phyloP scores from a whole-genome alignment of 2,797 vertebrate species.

The Muscicapa comitata region DNA sequence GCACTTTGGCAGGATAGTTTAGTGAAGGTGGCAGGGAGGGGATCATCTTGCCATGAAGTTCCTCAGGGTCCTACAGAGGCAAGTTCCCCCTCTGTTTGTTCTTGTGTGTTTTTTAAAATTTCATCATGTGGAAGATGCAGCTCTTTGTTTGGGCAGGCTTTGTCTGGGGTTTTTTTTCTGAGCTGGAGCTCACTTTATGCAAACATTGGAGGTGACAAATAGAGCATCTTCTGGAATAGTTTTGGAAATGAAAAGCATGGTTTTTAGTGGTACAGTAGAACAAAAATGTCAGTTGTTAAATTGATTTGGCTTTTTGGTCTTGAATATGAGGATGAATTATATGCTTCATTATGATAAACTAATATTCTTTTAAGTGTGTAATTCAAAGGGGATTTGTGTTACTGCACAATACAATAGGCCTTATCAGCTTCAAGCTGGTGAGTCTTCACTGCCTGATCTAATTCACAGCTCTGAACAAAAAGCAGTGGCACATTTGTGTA shows the following conservation, averaged over 20 bases:
- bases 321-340: neutral
- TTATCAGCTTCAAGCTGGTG: neutral
- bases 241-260: neutral
- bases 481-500: neutral
- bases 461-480: neutral
- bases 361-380: neutral
- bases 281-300: neutral
- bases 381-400: neutral
- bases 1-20: neutral
- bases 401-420: neutral
- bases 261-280: neutral
- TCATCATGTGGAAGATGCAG: neutral
- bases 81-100: neutral
- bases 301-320: neutral
- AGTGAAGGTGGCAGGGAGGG: accelerated
- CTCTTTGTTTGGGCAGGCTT: neutral
- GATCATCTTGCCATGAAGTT: neutral
- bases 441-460: neutral
- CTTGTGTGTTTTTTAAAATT: neutral
- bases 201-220: neutral
- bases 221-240: neutral
- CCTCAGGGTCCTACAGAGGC: neutral
- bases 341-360: neutral
- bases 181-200: neutral
- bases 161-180: neutral